Evolutionary conservation across 2,888 invertebrate species (phyloP), one percentile per base, ranked within the genome.

Genomic region (Brachypalpus laphriformis): DNA sequence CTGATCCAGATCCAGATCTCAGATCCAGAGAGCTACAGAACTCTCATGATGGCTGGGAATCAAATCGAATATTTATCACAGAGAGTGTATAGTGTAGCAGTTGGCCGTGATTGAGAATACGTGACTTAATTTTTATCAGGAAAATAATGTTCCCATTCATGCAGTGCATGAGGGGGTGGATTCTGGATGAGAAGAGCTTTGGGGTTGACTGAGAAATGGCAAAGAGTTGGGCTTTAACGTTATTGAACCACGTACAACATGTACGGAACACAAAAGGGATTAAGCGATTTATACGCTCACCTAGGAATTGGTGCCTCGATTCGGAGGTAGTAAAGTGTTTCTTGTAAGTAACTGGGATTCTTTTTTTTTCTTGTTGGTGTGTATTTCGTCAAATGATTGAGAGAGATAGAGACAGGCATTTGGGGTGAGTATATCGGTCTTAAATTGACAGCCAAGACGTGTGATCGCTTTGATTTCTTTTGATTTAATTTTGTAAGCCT

Each of bases 81-180:
- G 85, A 81, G 75, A 40, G 40, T 40, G 40, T 40, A 37, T 75
- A 85, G 85, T 76, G 87, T 82, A 88, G 83, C 90, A 89, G 90
- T 89, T 90, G 89, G 88, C 86, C 87, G 88, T 90, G 90, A 91
- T 90, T 90, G 91, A 87, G 88, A 88, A 89, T 89, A 90, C 90
- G 90, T 91, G 90, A 90, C 90, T 90, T 90, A 89, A 91, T 90
- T 90, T 90, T 87, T 89, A 89, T 87, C 88, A 87, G 86, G 89
- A 72, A 81, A 76, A 81, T 85, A 81, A 81, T 85, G 75, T 71
- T 57, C 51, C 70, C 22, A 47, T 70, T 59, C 56, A 37, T 28
- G 34, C 9, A 28, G 8, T 82, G 47, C 59, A 28, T 20, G 14
- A 4, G 34, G 45, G 57, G 49, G 31, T 22, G 25, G 45, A 31